Conservation (phyloP, 1,140 invertebrate species). For the Pseudomyrmex cubaensis region DNA sequence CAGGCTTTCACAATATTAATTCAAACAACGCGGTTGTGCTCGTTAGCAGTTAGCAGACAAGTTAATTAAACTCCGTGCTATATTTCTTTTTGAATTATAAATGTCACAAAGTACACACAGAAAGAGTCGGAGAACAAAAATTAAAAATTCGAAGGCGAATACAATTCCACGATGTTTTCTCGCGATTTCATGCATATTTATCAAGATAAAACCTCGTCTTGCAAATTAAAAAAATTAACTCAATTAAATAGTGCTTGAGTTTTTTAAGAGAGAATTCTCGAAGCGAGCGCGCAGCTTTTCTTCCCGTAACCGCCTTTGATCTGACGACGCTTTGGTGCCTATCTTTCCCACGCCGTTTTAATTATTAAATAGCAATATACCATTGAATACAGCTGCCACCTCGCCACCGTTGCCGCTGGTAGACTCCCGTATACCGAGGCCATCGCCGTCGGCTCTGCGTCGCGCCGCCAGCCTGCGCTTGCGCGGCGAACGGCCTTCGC, state of each 20-base stretch:
- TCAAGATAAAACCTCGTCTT: neutral
- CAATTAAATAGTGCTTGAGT: no score
- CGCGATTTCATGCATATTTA: neutral
- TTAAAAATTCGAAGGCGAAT: neutral
- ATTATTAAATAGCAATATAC: slow-evolving; percentile 26
- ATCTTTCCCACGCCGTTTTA: neutral
- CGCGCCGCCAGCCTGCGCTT: slow-evolving; percentile 84
- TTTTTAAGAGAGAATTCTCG: no score
- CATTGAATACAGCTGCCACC: slow-evolving; percentile 17
- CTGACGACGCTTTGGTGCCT: neutral
- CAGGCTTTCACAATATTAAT: neutral
- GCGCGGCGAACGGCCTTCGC: slow-evolving; percentile 76
- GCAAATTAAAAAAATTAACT: no score
- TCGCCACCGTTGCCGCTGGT: slow-evolving; percentile 54
- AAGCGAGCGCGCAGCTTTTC: no score
- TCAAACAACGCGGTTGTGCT: neutral
- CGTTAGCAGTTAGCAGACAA: neutral
- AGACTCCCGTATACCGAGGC: slow-evolving; percentile 81
- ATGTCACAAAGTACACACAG: neutral
- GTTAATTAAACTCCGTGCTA: neutral
- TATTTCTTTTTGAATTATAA: neutral
- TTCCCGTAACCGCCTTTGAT: neutral
- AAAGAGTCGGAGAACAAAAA: neutral
- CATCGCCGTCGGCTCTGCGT: slow-evolving; percentile 82
- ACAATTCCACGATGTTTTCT: neutral